phyloP scores from a whole-genome alignment of 2,797 vertebrate genomes.

The Sebastes variabilis region DNA sequence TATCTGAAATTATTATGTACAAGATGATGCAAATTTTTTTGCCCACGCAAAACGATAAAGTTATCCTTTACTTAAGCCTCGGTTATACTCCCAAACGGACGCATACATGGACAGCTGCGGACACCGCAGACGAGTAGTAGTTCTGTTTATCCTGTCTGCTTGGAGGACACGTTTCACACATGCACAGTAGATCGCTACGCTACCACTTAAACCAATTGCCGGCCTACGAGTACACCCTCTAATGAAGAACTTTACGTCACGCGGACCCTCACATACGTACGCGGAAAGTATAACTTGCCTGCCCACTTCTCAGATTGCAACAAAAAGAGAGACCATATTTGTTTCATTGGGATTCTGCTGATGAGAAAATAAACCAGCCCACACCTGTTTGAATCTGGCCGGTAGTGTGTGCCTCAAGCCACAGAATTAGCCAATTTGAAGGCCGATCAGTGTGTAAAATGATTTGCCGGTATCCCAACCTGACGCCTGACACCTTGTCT shows the following conservation, averaged over 20 bases:
- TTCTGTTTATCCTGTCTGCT: too few species aligned
- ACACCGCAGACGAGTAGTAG: too few species aligned
- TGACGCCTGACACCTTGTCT: conserved; percentile 10
- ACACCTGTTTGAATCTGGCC: not conserved
- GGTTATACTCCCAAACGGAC: too few species aligned
- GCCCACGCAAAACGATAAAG: not conserved
- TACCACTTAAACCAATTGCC: too few species aligned
- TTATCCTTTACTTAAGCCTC: not conserved
- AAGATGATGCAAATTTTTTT: not conserved
- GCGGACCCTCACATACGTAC: too few species aligned
- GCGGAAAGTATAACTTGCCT: too few species aligned
- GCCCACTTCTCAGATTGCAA: not conserved
- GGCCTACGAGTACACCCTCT: not conserved
- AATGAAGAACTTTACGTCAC: not conserved
- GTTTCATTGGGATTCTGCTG: not conserved
- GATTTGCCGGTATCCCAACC: not conserved
- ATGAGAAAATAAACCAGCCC: not conserved
- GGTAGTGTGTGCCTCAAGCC: not conserved
- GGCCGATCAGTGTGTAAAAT: not conserved
- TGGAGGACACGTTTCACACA: too few species aligned
- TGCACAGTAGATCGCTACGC: too few species aligned
- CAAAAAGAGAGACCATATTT: not conserved
- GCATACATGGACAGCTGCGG: too few species aligned
- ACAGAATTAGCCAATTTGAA: not conserved
- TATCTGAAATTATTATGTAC: not conserved